Evolutionary conservation across 2,797 vertebrate species (phyloP), one percentile per base, ranked within the genome.

Genomic region (Etheostoma perlongum): DNA sequence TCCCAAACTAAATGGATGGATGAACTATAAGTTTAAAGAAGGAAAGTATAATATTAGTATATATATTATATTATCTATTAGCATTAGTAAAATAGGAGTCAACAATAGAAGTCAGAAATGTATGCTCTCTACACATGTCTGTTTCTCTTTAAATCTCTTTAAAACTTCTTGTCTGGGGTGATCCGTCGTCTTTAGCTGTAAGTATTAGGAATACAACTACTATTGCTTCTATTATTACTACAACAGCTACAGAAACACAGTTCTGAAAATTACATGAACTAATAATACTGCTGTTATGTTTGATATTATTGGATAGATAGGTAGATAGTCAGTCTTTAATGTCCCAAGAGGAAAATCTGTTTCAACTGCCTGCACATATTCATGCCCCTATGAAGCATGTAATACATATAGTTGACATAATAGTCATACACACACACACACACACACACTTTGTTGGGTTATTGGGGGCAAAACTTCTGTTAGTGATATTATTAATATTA

Each of bases 161-260:
- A 81, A 88, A 90, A 30, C 53, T 30, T 75, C 69, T 52, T 61
- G 72, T 79, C 75, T 78, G 75, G 27, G 51, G 58, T 80, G 72
- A 79, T 81, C 78, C 80, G 83, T 89, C 85, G 81, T 74, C 70
- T 83, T 72, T 72, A 85, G 79, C 77, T 84, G 74, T 68, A 72
- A 84, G 82, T 66, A 71, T 81, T 75, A 76, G 68, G 79, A 54
- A 16, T 63, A 72, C 70, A 64, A 74, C 71, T 77, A 14, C 42
- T 52, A 66, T 61, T 64, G 23, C 51, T 62, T 47, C 15, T 63
- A 55, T 65, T 57, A 1, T 67, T 60, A 72, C 67, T 19, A 53
- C 33, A 61, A n/a, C 16, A 67, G 12, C 57, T 47, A 53, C 23
- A 67, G 59, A 33, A 62, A 58, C 40, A 67, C 0, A 19, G 14